These are phyloP conservation scores for Glossophaga mutica DNA, from an alignment of 2,797 vertebrate species.

Conservation along the genomic window DNA sequence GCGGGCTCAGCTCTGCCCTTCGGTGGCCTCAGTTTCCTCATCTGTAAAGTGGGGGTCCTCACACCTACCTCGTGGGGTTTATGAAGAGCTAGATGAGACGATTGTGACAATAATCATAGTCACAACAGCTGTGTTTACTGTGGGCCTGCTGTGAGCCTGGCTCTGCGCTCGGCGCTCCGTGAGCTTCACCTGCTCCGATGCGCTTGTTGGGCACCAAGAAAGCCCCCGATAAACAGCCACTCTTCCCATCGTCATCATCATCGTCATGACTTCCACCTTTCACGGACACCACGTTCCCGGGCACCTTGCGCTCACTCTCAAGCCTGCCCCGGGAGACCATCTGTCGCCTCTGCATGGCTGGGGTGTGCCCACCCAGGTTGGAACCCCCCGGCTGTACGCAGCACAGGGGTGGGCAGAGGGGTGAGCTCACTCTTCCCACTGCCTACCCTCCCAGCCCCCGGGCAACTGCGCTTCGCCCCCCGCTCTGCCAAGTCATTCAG, in stretches of 20 bases:
- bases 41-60: conserved; percentile 14
- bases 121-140: not conserved
- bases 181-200: not conserved
- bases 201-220: not conserved
- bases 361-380: not conserved
- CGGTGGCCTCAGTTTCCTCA: not conserved
- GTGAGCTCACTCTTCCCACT: not conserved
- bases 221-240: not conserved
- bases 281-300: not conserved
- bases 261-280: not conserved
- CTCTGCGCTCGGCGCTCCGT: not conserved
- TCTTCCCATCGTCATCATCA: not conserved
- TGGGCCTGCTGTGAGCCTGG: not conserved
- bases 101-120: not conserved
- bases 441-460: not conserved
- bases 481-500: not conserved
- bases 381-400: not conserved
- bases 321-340: not conserved
- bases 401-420: not conserved
- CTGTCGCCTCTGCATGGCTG: conserved; percentile 27
- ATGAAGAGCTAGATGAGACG: not conserved
- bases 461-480: not conserved
- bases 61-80: not conserved
- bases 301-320: not conserved
- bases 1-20: not conserved